Base-by-base conservation (phyloP, 2,888 invertebrate genomes). In the Gastracanthus pulcherrimus region DNA sequence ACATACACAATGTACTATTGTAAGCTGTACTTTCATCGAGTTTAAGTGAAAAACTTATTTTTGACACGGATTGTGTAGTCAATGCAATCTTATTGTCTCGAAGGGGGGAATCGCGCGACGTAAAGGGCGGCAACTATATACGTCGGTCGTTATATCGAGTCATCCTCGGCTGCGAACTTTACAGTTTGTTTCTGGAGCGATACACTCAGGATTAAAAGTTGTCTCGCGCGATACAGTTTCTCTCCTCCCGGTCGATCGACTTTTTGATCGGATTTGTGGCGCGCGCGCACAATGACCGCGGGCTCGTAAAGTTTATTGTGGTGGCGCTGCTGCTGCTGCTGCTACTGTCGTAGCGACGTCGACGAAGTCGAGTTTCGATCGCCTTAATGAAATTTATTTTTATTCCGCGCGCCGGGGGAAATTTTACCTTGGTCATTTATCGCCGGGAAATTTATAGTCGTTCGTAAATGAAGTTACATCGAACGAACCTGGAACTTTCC, bases 321-420 rank as follows among this genome's bases (percentile, higher is more conserved):
- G 34, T 31, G 23, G 36, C 45, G 67, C 62, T 11, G 38, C 58
- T 29, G 13, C 29, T 34, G 26, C 31, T 31, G 6, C 62, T 62
- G 36, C 13, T 2, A 9, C 36, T 23, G 19, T 23, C 16, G 4
- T n/a, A n/a, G n/a, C n/a, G n/a, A n/a, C 26, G 9, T 5, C 55
- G 51, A 9, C 4, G 19, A 1, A 13, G 1, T 23, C 11, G 16
- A 6, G 23, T 26, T n/a, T 26, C 23, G 41, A 31, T 13, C 23
- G 75, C 23, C 62, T 66, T 75, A 75, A 80, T 80, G 67, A 80
- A 80, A 75, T 80, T 80, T 69, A 75, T 75, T 80, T 80, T 80
- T 80, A 80, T 70, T 45, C 62, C 69, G 29, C 38, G 69, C 51
- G 38, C 64, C 69, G 67, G 74, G 79, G 75, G 75, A 80, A 69